Evolutionary conservation across 2,113 vertebrate species (phyloP), one percentile per base, ranked within the genome.

Genomic region (Crocuta crocuta): DNA sequence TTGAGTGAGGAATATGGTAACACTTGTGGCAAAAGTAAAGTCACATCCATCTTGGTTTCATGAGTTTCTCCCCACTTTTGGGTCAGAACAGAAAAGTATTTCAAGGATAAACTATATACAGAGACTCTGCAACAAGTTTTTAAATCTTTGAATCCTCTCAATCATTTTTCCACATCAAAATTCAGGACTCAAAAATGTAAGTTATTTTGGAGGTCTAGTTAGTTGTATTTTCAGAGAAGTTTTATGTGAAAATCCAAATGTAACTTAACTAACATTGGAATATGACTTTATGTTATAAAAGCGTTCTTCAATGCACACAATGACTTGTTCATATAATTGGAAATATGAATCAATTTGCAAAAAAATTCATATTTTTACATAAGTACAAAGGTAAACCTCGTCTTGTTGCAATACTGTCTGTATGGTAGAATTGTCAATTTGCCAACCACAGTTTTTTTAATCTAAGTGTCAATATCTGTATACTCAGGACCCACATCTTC

Each of bases 101-200:
- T 94, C 48, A 91, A 94, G 55, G 17, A 83, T 35, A 58, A 91
- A 83, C 33, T 84, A 61, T 92, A 89, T 35, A 48, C 71, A 11
- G 23, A 85, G 55, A 92, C 5, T 88, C 23, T 73, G 17, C 61
- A 35, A 28, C 35, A 96, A 89, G 31, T 80, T 16, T 89, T 58
- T 68, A 81, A 93, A 90, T 33, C 8, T 95, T 73, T 48, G 19
- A 92, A 84, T 94, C 45, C 50, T 94, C 31, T 73, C 61, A 88
- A 71, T 71, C 33, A 80, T 76, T 97, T 84, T 58, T 33, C 78
- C 65, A 94, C 31, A 71, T 68, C 43, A 55, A 94, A 92, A 50
- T 83, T 86, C 24, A 79, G 53, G n/a, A 45, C 10, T 55, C 63
- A 31, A 70, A 80, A 94, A 84, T 35, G 10, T 53, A 90, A 1